These are phyloP conservation scores for Boulengeromyrus knoepffleri DNA, from an alignment of 2,113 vertebrate genomes.

Conservation along the genomic window DNA sequence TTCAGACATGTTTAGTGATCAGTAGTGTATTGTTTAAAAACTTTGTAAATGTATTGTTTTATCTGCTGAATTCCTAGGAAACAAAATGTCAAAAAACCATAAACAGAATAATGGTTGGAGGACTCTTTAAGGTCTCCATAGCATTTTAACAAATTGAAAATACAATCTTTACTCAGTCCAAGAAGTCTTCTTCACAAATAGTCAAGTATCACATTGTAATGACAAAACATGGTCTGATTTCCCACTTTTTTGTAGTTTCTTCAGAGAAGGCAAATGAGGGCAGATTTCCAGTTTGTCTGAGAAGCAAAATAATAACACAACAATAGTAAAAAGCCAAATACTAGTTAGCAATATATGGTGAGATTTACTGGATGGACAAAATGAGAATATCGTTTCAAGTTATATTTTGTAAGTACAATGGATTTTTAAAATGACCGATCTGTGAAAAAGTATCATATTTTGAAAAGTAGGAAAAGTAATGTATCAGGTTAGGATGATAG, in stretches of 20 bases:
- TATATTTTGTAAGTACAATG: constrained; percentile 2
- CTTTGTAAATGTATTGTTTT: background rate
- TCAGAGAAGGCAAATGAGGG: background rate
- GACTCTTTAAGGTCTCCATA: background rate
- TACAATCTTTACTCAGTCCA: background rate
- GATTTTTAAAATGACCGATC: background rate
- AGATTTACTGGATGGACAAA: background rate
- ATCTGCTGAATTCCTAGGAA: background rate
- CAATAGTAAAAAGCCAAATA: background rate
- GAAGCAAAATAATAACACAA: background rate
- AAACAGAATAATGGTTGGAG: background rate
- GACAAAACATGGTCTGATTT: background rate
- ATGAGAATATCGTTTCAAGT: background rate
- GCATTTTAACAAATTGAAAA: background rate
- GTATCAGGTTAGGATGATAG: background rate
- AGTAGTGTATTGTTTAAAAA: background rate
- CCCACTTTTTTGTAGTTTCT: background rate
- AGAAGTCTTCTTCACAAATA: background rate
- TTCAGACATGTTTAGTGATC: background rate
- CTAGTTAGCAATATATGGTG: background rate
- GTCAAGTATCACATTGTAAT: background rate
- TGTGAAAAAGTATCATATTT: background rate
- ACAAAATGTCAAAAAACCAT: background rate
- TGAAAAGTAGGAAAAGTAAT: background rate
- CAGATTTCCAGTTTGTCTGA: background rate